A percentile compares a stretch with the other conserved stretches of the same genome.
phyloP scores from a whole-genome alignment of 2,797 vertebrate species.

The Macropus fuliginosus region DNA sequence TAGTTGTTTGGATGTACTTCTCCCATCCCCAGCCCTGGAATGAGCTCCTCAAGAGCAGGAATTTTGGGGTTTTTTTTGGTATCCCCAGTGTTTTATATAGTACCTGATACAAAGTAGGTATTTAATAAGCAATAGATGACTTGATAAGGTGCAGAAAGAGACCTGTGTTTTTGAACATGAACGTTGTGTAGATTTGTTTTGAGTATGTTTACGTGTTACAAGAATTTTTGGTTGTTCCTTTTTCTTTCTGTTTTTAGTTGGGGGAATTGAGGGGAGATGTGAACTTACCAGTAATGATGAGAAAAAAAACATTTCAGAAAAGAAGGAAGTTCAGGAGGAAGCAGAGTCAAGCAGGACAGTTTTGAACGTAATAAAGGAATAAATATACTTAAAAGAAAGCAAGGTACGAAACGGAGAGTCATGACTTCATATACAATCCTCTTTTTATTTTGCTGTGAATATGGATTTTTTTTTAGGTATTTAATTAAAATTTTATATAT shows the following conservation, averaged over 20 bases:
- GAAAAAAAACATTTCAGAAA: neutral
- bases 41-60: neutral
- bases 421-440: neutral
- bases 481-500: neutral
- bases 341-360: neutral
- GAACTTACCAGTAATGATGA: neutral
- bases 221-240: neutral
- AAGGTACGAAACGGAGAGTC: neutral
- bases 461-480: neutral
- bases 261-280: neutral
- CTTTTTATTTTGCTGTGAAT: neutral
- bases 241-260: neutral
- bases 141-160: neutral
- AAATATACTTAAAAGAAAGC: neutral
- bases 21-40: accelerated
- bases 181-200: neutral
- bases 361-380: neutral
- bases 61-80: neutral
- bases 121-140: neutral
- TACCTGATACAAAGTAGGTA: neutral
- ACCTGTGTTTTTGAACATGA: neutral
- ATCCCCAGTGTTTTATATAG: neutral
- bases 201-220: neutral
- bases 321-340: neutral
- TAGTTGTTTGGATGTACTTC: neutral